Evolutionary conservation across 2,797 vertebrate species (phyloP), one percentile per base, ranked within the genome.

Genomic region (Neosilurus mollespiculum): DNA sequence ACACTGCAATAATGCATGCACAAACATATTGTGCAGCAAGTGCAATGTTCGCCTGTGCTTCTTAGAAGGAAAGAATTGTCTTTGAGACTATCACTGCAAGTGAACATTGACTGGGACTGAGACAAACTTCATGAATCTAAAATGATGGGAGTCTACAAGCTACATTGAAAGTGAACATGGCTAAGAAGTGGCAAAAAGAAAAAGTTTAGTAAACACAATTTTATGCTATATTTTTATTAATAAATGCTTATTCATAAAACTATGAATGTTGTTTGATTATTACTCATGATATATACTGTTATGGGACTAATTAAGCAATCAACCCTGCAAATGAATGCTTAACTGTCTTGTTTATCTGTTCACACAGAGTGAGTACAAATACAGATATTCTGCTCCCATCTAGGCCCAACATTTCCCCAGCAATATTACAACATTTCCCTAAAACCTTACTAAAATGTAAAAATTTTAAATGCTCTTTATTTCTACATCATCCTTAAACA

Each of bases 1-100:
- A 72, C 70, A 72, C 49, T 72, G 70, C 43, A 72, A 51, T 24
- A 72, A 72, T n/a, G 49, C 43, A 12, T 53, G 53, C 4, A 72
- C 11, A 8, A 11, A 72, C 12, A 72, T 49, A 4, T 43, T 22
- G 2, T 71, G 37, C 43, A 71, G 69, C 15, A 71, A 71, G 43
- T 51, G 69, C n/a, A n/a, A 49, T n/a, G 20, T 71, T 43, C 43
- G 9, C 12, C 8, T 43, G 1, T 71, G 43, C 43, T 71, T 51
- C n/a, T 51, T 11, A 51, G 43, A 51, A 3, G 37, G 51, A 43
- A 71, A 51, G 71, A 26, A 54, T n/a, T n/a, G 49, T 15, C 14
- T 73, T 53, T 54, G 9, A 49, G 71, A 53, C 62, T 73, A 26
- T 24, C 69, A 71, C 20, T 71, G 67, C 34, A 71, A 30, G 22